Evolutionary conservation across 2,797 vertebrate species (phyloP).

Genomic region (Pachyuromys duprasi): DNA sequence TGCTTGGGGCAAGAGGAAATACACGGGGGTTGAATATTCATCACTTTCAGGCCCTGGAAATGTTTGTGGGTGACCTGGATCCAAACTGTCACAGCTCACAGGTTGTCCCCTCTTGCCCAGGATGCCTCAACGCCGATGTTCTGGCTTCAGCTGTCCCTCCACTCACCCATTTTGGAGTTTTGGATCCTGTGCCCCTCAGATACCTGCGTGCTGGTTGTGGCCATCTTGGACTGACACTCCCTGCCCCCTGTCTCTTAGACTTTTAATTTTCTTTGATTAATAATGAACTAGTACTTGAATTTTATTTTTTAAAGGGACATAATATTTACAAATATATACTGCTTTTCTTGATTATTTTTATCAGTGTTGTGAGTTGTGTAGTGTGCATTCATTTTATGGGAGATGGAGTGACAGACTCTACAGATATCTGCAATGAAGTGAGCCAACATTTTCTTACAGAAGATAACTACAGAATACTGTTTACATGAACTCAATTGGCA

Average conservation of each 20-base stretch:
- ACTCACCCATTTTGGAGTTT: too few species aligned
- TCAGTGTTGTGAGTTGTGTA: conserved; percentile 1
- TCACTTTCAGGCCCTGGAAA: too few species aligned
- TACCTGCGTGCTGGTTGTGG: too few species aligned
- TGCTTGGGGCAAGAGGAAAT: too few species aligned
- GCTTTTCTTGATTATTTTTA: conserved; percentile 21
- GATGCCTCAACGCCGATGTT: too few species aligned
- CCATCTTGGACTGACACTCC: too few species aligned
- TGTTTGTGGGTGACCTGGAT: too few species aligned
- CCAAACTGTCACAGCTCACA: too few species aligned
- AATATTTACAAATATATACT: neutral
- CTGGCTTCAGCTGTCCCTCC: too few species aligned
- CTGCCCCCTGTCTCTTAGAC: neutral
- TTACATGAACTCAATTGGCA: neutral
- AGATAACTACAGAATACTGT: neutral
- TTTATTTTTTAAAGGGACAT: neutral
- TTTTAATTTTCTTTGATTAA: neutral
- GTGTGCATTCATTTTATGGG: neutral
- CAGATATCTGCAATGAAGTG: accelerated
- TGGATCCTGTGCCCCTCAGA: too few species aligned
- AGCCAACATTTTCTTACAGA: neutral
- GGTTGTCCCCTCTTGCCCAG: too few species aligned
- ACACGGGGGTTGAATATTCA: too few species aligned
- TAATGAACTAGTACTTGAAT: neutral
- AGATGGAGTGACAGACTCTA: neutral